A percentile compares a stretch with the other conserved stretches of the same genome.
Evolutionary conservation across 2,888 invertebrate genomes (phyloP).

Genomic region (Scaptomyza caliginosa): DNA sequence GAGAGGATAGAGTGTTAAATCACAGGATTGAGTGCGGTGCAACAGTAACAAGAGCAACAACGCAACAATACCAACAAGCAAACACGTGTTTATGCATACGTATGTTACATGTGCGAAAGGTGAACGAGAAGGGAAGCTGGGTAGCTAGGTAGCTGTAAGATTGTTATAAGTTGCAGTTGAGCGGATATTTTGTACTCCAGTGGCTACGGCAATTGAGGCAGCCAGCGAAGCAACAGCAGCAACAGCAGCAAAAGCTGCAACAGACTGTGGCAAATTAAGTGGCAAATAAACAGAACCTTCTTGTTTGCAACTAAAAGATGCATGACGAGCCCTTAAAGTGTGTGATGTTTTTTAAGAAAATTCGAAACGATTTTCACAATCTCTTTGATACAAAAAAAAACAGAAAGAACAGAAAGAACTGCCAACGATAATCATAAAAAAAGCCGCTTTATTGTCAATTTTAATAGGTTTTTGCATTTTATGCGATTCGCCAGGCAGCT

Average conservation of each 20-base stretch:
- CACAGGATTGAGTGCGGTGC: conserved; percentile 29
- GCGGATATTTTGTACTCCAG: conserved; percentile 72
- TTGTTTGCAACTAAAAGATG: conserved; percentile 64
- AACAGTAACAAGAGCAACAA: conserved; percentile 30
- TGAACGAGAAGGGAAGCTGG: not conserved
- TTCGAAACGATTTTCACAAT: conserved; percentile 43
- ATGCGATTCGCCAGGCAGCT: conserved; percentile 65
- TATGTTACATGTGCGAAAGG: not conserved
- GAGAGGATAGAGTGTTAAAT: conserved; percentile 10
- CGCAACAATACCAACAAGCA: conserved; percentile 36
- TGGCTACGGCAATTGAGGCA: conserved; percentile 58
- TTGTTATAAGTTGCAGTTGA: conserved; percentile 71
- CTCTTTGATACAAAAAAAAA: not conserved
- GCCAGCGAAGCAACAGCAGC: conserved; percentile 2
- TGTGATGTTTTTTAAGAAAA: conserved; percentile 51
- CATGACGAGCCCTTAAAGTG: conserved; percentile 74
- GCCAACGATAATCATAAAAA: conserved; percentile 68
- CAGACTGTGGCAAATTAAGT: conserved; percentile 77
- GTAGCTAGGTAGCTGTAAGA: conserved; percentile 1
- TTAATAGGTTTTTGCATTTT: conserved; percentile 79
- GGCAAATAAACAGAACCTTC: conserved; percentile 76
- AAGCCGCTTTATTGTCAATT: conserved; percentile 81
- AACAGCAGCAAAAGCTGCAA: conserved; percentile 37
- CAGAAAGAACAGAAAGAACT: too few species aligned
- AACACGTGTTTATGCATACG: conserved; percentile 73